Base-by-base conservation (phyloP, 2,888 invertebrate genomes). In the Conistra vaccinii region DNA sequence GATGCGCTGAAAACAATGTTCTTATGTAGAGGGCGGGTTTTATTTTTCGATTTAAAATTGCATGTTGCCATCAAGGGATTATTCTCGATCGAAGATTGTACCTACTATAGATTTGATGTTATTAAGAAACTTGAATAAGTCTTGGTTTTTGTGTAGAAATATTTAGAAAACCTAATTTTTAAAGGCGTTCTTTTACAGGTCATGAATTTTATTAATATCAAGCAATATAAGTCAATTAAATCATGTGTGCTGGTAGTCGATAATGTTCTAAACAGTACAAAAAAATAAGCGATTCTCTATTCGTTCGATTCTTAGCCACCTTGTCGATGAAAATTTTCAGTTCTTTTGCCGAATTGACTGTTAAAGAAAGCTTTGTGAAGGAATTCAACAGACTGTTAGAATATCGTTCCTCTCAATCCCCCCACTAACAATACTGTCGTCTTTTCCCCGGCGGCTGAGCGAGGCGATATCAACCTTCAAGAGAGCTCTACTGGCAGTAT, bases 1-100 rank as follows among this genome's bases (percentile, higher is more conserved):
- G 87, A 90, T 89, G 90, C 88, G 83, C 89, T 89, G 89, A 89
- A 89, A 91, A 92, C 90, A 89, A 85, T 73, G 84, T 32, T 48
- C 62, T 71, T 72, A 91, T 90, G 10, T 1, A 0, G 78, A 85
- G 58, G 23, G 3, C 73, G 82, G 88, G 73, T 75, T 74, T 60
- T 71, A 60, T 66, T 53, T 48, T 76, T 79, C 73, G 75, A 62
- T 78, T n/a, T 32, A 29, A 42, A 12, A 65, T 23, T 23, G 7
- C 35, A 26, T 7, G n/a, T 0, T 63, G 23, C 14, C 9, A 29
- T 65, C 4, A 4, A 3, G 23, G 17, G 48, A 17, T n/a, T 17
- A 23, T 45, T 63, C 20, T 65, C 20, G 14, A 32, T 32, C 42
- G 12, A 63, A 63, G 20, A 42, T 20, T 42, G n/a, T 20, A 63